Evolutionary conservation across 2,113 vertebrate genomes (phyloP), one percentile per base, ranked within the genome.

Genomic region (Mirounga angustirostris): DNA sequence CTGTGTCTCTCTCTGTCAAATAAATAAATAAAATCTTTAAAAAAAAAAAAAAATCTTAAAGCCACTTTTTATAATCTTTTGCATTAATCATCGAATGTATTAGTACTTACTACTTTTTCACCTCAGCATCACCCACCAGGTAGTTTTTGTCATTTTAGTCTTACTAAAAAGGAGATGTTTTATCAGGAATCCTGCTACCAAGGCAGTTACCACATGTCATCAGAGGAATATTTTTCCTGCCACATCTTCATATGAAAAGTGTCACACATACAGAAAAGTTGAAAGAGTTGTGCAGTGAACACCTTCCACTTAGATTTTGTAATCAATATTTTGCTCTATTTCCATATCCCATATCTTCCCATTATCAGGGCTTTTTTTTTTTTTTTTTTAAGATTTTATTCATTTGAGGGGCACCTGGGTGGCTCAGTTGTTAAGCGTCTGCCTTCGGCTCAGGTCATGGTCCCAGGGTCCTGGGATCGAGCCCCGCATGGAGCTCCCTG

Each of bases 51-150:
- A 36, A 98, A 90, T 96, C 86, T 87, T 84, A 83, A 85, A 69
- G 43, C 22, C 5, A 0, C n/a, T 11, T 18, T 97, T 63, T 65
- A 13, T 58, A 54, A 30, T 94, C 97, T 97, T 96, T 95, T 86
- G 79, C 36, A 30, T 90, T 80, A 78, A 88, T 97, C 78, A 36
- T 56, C 28, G 69, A 54, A 56, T 95, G 84, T 98, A 96, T 97
- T 88, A 91, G 89, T 74, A 79, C 21, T 65, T 94, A 43, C 84
- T 91, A 12, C 82, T 95, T 83, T 98, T 76, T 63, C 94, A 83
- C 54, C n/a, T 97, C 67, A 81, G 50, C 26, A 8, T 76, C 65
- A 56, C 21, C 91, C 69, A 56, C 18, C 91, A 86, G 95, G 96
- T 97, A 40, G 82, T 61, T 95, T 86, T 93, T 50, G 14, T 76